Evolutionary conservation across 2,113 vertebrate genomes (phyloP).

Genomic region (Heloderma charlesbogerti): DNA sequence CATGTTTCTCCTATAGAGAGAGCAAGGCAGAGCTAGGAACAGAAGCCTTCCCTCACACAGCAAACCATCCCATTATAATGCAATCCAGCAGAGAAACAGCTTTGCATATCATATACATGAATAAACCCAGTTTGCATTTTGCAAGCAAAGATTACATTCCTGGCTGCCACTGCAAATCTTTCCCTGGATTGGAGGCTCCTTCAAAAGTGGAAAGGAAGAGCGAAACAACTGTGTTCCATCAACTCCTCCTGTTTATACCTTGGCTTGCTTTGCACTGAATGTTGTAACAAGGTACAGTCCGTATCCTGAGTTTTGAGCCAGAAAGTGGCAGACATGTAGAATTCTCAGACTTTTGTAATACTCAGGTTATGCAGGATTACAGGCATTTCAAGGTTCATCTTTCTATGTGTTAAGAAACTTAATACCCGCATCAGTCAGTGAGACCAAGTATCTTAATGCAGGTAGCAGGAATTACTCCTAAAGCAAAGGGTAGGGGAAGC

Average conservation of each 20-base stretch:
- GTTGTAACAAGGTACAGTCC: too few relatives aligned
- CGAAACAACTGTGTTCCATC: fast-evolving
- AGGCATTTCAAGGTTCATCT: too few relatives aligned
- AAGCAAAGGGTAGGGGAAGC: not conserved
- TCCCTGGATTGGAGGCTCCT: not conserved
- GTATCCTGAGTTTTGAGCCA: too few relatives aligned
- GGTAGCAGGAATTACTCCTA: not conserved
- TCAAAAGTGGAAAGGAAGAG: not conserved
- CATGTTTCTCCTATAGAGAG: slow-evolving; percentile 75
- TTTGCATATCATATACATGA: not conserved
- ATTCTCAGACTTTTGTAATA: too few relatives aligned
- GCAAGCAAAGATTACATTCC: not conserved
- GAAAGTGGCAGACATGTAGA: too few relatives aligned
- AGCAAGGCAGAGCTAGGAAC: not conserved
- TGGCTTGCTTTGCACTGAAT: not conserved
- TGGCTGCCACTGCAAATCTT: not conserved
- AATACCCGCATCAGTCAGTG: too few relatives aligned
- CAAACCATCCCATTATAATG: not conserved
- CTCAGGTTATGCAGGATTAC: too few relatives aligned
- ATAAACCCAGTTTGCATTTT: not conserved
- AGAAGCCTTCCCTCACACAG: not conserved
- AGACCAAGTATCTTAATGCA: not conserved
- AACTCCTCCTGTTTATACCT: not conserved
- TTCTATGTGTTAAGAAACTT: too few relatives aligned
- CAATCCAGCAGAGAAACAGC: not conserved